Evolutionary conservation across 1,140 invertebrate genomes (phyloP), one percentile per base, ranked within the genome.

Genomic region (Calliopsis andreniformis): DNA sequence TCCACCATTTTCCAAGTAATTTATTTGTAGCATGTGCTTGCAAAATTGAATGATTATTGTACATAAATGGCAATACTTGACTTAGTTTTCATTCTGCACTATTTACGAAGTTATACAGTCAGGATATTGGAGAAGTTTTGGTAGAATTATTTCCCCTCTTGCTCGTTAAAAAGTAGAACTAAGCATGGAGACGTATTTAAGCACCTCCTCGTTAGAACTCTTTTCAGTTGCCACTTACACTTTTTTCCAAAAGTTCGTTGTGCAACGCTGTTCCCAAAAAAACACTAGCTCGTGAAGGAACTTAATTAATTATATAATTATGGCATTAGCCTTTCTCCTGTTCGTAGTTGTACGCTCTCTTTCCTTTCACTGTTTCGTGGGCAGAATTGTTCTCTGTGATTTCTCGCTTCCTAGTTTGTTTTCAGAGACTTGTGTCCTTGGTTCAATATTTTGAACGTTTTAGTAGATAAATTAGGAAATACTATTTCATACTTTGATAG

Each of bases 131-230:
- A 39, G 18, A n/a, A 47, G 10, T 10, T 56, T 47, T 3, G 16
- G 12, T 1, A 10, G 5, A 42, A 3, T 42, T 72, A 14, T 42
- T 20, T 62, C 18, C 25, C 30, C 30, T 12, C 12, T 53, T 53
- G 23, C 35, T 30, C 18, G 18, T 32, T 51, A 30, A 55, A 63
- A 63, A 53, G 23, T 6, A 55, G 3, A 6, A 47, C n/a, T 59
- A 23, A 51, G n/a, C 5, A 32, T 20, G 32, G 51, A 58, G 47
- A 59, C 53, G 53, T 59, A 59, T 45, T 32, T 39, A 20, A 70
- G 42, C 51, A 35, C 10, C 18, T 18, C 20, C 55, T 25, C 28
- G 42, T 25, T 32, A 35, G 68, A 32, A 47, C 28, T 59, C 23
- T 18, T 35, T 30, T 72, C 53, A 43, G 23, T 53, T 63, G 18